phyloP scores from a whole-genome alignment of 2,888 invertebrate genomes.

The Taphrorychus bicolor region DNA sequence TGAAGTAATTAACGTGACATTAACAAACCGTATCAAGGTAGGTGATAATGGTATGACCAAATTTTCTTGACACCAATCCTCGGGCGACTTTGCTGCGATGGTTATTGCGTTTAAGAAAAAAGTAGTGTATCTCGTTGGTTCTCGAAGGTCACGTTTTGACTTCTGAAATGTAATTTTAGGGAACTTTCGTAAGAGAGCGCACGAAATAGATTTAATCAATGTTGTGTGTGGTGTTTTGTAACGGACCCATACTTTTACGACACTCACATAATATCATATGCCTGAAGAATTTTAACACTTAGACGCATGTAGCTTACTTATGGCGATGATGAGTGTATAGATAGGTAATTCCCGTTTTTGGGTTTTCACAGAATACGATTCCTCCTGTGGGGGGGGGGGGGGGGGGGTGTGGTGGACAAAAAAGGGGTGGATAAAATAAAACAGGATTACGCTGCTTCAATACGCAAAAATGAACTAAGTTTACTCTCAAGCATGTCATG shows the following conservation, averaged over 20 bases:
- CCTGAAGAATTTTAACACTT: not conserved
- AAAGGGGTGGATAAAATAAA: no score
- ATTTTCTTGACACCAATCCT: not conserved
- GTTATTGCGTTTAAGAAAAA: not conserved
- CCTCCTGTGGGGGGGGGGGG: no score
- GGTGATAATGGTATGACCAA: not conserved
- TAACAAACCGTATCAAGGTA: not conserved
- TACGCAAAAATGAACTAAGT: no score
- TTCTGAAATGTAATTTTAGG: not conserved
- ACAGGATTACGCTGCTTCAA: no score
- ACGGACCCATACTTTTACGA: not conserved
- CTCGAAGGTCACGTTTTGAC: not conserved
- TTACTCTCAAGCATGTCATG: no score
- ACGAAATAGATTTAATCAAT: not conserved
- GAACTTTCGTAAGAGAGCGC: not conserved
- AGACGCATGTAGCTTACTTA: no score
- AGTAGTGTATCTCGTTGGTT: not conserved
- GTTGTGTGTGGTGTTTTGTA: not conserved
- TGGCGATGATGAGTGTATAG: not conserved
- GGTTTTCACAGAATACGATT: no score
- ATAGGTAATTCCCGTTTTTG: no score
- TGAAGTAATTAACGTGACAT: not conserved
- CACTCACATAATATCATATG: no score
- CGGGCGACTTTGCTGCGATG: not conserved
- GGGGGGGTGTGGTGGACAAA: no score